Percentiles rank a stretch among this genome's conserved stretches.
Conservation (phyloP, 2,113 vertebrate species). For the Orientallactaga bullata region DNA sequence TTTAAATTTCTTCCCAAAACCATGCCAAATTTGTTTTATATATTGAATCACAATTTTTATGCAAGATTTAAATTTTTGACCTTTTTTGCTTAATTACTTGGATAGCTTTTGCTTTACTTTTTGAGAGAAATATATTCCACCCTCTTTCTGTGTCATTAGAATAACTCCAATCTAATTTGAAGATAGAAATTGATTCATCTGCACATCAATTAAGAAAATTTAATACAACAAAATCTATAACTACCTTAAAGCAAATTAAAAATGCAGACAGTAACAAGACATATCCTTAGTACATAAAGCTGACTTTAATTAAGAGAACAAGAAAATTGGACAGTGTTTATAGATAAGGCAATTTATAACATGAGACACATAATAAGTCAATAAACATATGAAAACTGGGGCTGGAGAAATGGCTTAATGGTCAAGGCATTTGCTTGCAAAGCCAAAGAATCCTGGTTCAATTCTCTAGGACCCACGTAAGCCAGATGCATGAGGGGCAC, state of each 20-base stretch:
- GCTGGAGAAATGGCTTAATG: too few relatives aligned
- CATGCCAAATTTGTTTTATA: background rate
- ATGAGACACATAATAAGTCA: background rate
- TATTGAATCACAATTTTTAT: background rate
- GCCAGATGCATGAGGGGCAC: too few relatives aligned
- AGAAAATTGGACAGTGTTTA: background rate
- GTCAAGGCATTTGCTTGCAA: too few relatives aligned
- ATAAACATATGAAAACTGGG: background rate
- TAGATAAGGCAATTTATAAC: background rate
- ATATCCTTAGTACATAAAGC: background rate
- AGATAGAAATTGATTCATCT: background rate
- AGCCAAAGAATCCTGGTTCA: too few relatives aligned
- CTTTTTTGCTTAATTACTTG: conserved; percentile 4
- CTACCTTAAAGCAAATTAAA: background rate
- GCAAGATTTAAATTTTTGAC: background rate
- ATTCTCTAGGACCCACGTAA: too few relatives aligned
- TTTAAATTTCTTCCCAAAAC: background rate
- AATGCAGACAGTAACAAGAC: background rate
- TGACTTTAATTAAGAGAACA: conserved; percentile 1
- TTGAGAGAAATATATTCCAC: background rate
- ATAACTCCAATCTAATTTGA: background rate
- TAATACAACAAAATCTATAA: conserved; percentile 3
- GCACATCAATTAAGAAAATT: background rate
- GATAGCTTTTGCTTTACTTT: conserved; percentile 38
- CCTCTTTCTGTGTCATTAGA: conserved; percentile 16